Evolutionary conservation across 1,140 invertebrate species (phyloP), one percentile per base, ranked within the genome.

Genomic region (Papilio aristodemus): DNA sequence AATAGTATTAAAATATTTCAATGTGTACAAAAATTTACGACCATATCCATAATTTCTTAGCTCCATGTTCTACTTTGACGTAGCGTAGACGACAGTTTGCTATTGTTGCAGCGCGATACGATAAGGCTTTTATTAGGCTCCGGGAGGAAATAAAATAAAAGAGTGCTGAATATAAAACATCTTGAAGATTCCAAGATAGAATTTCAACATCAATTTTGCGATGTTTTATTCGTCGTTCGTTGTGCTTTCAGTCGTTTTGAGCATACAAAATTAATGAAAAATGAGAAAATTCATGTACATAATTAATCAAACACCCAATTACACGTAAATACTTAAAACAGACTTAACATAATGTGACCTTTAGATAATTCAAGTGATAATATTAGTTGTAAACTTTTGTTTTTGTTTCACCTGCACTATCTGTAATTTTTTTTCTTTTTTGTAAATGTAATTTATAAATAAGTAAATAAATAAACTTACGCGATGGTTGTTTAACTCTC

Each of bases 41-140:
- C n/a, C 59, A 62, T 37, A 37, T 62, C 14, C 27, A 60, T 37
- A 11, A 38, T 60, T 82, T 77, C 69, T n/a, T 71, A 70, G 50
- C 54, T 85, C 75, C 59, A 14, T 38, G 79, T 81, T 32, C 13
- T 74, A 73, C 80, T 84, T 83, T 87, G 85, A 87, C 79, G 85
- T 77, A 84, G 85, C 76, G 82, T 74, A 83, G 85, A 83, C 81
- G 85, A 84, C 83, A 79, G 76, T 74, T 75, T 73, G 75, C 73
- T 77, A 84, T 89, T 87, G 87, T 87, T 76, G 72, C 37, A 76
- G 72, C 32, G 78, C 79, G 78, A 84, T 86, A 85, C 79, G 85
- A 89, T 89, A 87, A 84, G 78, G 87, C 77, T 89, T 86, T 89
- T 87, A 87, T 88, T 86, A 88, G 80, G 76, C 73, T 62, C 38